These are phyloP conservation scores for Aphyosemion australe DNA, from an alignment of 2,113 vertebrate species.

Conservation along the genomic window DNA sequence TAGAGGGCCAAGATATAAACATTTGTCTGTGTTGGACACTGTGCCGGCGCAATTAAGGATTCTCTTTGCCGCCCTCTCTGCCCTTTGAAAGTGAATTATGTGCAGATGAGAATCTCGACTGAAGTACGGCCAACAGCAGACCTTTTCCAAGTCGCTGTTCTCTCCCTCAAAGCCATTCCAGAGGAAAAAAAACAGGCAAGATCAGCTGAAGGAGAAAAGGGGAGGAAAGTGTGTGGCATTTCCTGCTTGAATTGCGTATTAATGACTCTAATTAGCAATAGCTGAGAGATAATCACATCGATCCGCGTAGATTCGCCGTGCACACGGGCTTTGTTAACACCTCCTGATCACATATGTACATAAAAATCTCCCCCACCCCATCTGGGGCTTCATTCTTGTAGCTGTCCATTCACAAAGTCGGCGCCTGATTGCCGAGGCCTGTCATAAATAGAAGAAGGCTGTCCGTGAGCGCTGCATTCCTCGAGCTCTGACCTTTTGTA, in stretches of 20 bases:
- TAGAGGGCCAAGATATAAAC: constrained; percentile 77
- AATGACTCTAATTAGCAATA: constrained; percentile 73
- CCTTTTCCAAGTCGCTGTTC: constrained; percentile 69
- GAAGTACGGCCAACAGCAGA: constrained; percentile 67
- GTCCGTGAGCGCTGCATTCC: constrained; percentile 73
- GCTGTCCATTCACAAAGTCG: constrained; percentile 69
- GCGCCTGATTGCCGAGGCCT: constrained; percentile 74
- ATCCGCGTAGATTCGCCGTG: constrained; percentile 59
- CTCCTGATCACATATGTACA: constrained; percentile 21
- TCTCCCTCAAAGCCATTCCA: constrained; percentile 57
- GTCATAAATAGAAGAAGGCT: constrained; percentile 78
- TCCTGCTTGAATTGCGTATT: constrained; percentile 60
- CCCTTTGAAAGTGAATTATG: constrained; percentile 81
- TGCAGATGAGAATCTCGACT: constrained; percentile 75
- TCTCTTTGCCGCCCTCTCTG: constrained; percentile 66
- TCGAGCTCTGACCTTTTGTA: constrained; percentile 86
- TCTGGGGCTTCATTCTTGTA: constrained; percentile 46
- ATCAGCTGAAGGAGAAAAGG: constrained; percentile 30
- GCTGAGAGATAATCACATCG: constrained; percentile 68
- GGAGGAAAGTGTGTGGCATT: constrained; percentile 19
- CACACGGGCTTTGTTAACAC: constrained; percentile 54
- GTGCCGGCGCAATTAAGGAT: constrained; percentile 74
- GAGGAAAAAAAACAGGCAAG: constrained; percentile 33
- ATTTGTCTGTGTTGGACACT: constrained; percentile 77
- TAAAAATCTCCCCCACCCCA: constrained; percentile 15